Evolutionary conservation across 2,888 invertebrate genomes (phyloP).

Genomic region (Mantis religiosa): DNA sequence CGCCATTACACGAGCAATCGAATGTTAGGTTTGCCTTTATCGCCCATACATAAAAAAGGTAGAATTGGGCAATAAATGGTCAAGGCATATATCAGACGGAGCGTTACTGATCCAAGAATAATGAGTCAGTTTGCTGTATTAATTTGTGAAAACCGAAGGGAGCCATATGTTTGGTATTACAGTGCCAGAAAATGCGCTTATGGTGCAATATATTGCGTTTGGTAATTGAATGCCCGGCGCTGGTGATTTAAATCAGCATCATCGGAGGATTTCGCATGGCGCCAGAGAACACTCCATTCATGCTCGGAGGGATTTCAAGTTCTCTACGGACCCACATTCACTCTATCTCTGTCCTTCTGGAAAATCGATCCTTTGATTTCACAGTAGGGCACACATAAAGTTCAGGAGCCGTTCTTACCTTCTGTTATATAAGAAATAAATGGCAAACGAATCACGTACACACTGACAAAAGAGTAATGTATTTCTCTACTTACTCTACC

Average conservation of each 20-base stretch:
- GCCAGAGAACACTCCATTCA: not conserved
- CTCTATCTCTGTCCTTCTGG: not conserved
- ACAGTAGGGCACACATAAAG: not conserved
- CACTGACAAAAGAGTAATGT: too few relatives aligned
- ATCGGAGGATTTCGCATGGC: not conserved
- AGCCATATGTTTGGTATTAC: not conserved
- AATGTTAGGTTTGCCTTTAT: too few relatives aligned
- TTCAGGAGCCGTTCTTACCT: too few relatives aligned
- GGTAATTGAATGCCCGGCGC: not conserved
- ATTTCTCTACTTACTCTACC: too few relatives aligned
- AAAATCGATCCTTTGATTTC: not conserved
- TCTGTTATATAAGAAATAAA: too few relatives aligned
- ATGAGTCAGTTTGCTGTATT: not conserved
- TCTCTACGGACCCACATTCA: not conserved
- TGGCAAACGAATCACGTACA: too few relatives aligned
- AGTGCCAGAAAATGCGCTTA: not conserved
- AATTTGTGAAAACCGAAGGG: not conserved
- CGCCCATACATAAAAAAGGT: too few relatives aligned
- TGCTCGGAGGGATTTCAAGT: not conserved
- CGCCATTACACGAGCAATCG: too few relatives aligned
- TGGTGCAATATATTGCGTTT: not conserved
- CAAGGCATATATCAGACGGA: not conserved
- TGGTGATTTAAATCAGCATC: not conserved
- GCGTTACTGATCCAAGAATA: not conserved
- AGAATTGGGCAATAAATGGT: not conserved